Evolutionary conservation across 2,888 invertebrate genomes (phyloP).

Genomic region (Mantis religiosa): DNA sequence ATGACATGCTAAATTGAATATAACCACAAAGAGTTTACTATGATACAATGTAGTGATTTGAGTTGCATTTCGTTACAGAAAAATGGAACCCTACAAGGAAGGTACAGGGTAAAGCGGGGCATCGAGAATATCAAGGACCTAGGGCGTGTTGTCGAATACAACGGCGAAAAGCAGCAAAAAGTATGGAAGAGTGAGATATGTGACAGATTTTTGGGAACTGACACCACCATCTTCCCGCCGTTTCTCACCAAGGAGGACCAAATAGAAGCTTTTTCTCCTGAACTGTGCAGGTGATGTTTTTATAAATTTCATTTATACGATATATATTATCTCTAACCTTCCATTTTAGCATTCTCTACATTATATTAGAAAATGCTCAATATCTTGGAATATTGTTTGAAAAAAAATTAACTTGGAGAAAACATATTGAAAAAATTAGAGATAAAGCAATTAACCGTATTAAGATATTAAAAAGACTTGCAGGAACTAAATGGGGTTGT

Average conservation of each 20-base stretch:
- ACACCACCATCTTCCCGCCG: constrained; percentile 86
- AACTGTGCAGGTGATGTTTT: constrained; percentile 63
- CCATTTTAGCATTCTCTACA: too few relatives aligned
- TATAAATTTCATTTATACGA: too few relatives aligned
- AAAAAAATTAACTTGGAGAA: too few relatives aligned
- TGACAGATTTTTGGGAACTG: constrained; percentile 74
- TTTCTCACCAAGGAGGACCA: constrained; percentile 62
- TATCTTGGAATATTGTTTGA: too few relatives aligned
- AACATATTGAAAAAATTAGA: too few relatives aligned
- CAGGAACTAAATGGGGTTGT: too few relatives aligned
- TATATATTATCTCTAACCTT: too few relatives aligned
- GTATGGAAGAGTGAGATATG: constrained; percentile 68
- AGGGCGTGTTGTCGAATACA: constrained; percentile 66
- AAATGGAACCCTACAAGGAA: constrained; percentile 65
- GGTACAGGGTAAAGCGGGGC: constrained; percentile 72
- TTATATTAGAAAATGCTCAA: too few relatives aligned
- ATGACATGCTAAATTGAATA: too few relatives aligned
- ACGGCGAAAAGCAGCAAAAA: constrained; percentile 57
- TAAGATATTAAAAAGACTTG: too few relatives aligned
- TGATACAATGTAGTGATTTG: not conserved
- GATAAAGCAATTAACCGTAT: too few relatives aligned
- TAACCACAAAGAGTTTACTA: too few relatives aligned
- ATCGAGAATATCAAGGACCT: constrained; percentile 66
- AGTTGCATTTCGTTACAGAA: constrained; percentile 50
- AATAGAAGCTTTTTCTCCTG: constrained; percentile 64